Percentiles rank a stretch among this genome's conserved stretches.
These are phyloP conservation scores for Nomada ruficornis DNA, from an alignment of 2,888 invertebrate genomes.

Conservation along the genomic window DNA sequence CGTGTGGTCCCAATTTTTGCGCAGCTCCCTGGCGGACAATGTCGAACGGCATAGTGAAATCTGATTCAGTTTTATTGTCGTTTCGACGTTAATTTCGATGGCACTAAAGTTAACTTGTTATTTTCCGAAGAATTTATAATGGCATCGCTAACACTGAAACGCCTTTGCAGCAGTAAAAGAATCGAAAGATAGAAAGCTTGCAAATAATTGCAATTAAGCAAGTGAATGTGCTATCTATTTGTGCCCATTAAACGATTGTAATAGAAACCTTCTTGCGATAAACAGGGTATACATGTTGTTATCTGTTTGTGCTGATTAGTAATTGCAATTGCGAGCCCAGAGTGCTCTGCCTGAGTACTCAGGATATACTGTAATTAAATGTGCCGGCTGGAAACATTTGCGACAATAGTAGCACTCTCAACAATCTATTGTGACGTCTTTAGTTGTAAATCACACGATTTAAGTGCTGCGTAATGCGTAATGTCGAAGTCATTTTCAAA, in stretches of 20 bases:
- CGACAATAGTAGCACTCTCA: background rate
- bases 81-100: background rate
- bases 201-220: background rate
- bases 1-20: conserved; percentile 13
- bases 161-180: background rate
- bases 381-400: background rate
- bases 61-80: conserved; percentile 2
- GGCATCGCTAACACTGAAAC: background rate
- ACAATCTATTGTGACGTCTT: background rate
- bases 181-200: conserved; percentile 11
- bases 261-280: background rate
- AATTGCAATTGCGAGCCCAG: background rate
- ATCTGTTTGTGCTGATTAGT: background rate
- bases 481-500: too few relatives aligned
- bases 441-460: background rate
- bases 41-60: background rate
- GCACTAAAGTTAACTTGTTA: background rate
- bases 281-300: conserved; percentile 2
- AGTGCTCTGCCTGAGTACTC: background rate
- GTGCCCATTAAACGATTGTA: background rate
- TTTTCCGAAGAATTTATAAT: background rate
- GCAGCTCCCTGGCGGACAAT: background rate
- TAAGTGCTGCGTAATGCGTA: too few relatives aligned
- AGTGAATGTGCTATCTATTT: too few relatives aligned
- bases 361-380: background rate